Evolutionary conservation across 2,113 vertebrate species (phyloP).

Genomic region (Tragulus kanchil): DNA sequence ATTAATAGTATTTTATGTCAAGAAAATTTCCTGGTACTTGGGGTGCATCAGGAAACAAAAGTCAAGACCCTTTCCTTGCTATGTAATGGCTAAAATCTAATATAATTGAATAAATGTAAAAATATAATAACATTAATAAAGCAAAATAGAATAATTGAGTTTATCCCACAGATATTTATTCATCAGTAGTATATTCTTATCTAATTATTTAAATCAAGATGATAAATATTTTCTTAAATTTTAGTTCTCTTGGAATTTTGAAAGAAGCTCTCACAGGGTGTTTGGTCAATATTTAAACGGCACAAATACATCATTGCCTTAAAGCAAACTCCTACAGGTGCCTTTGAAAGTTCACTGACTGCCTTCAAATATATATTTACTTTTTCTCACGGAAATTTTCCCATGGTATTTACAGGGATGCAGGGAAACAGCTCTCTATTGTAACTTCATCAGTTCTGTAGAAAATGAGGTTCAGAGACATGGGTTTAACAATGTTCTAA

Average conservation of each 20-base stretch:
- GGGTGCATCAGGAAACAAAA: not conserved
- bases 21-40: not conserved
- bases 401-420: not conserved
- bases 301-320: fast-evolving
- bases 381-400: not conserved
- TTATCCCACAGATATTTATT: not conserved
- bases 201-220: not conserved
- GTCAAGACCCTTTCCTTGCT: not conserved
- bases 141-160: not conserved
- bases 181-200: not conserved
- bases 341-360: no score
- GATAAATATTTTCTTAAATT: not conserved
- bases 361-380: no score
- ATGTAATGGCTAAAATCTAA: not conserved
- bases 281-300: not conserved
- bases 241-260: not conserved
- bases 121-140: not conserved
- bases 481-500: not conserved
- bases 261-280: not conserved
- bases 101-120: not conserved
- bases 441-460: not conserved
- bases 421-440: not conserved
- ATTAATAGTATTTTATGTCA: not conserved
- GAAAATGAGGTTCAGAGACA: not conserved
- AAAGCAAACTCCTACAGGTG: not conserved